Base-by-base conservation (phyloP, 2,888 invertebrate species). In the Blera fallax region DNA sequence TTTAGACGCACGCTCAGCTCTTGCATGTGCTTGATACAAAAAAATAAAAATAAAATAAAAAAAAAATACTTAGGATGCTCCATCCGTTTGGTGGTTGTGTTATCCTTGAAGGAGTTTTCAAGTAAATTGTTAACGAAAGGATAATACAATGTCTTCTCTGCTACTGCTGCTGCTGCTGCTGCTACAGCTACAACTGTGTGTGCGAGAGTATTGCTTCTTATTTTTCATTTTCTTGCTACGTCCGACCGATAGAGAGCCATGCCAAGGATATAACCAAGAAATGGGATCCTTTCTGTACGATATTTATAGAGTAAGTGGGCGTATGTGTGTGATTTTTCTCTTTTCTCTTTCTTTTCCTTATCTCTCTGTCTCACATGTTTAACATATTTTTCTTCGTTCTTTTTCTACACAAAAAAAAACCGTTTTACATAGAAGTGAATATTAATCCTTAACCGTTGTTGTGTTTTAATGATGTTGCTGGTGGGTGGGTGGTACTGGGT, bases 1-100 rank as follows among this genome's bases (percentile, higher is more conserved):
- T 54, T 54, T 54, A 78, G 73, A 83, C 78, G 83, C 62, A 78
- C 78, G 83, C 78, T 78, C 78, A 62, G 60, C 64, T 62, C 18
- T n/a, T 16, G 52, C 29, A 62, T 62, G 16, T 43, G 29, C 70
- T 70, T 62, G 40, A 21, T 16, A n/a, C n/a, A n/a, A n/a, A n/a
- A n/a, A n/a, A n/a, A n/a, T n/a, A n/a, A n/a, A n/a, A n/a, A n/a
- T n/a, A n/a, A n/a, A n/a, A n/a, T n/a, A n/a, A n/a, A n/a, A n/a
- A n/a, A n/a, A n/a, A 67, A 52, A 48, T 64, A 48, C 64, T 45
- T 29, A 24, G 50, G 52, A 67, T 45, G 52, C 52, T 48, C 58
- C 58, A 72, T 48, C 16, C 70, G 45, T 40, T 62, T 43, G 43
- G 27, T 73, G 43, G 50, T 64, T 45, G 54, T 56, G 52, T 58